Percentiles rank a stretch among this genome's conserved stretches.
Evolutionary conservation across 2,113 vertebrate genomes (phyloP).

Genomic region (Tautogolabrus adspersus): DNA sequence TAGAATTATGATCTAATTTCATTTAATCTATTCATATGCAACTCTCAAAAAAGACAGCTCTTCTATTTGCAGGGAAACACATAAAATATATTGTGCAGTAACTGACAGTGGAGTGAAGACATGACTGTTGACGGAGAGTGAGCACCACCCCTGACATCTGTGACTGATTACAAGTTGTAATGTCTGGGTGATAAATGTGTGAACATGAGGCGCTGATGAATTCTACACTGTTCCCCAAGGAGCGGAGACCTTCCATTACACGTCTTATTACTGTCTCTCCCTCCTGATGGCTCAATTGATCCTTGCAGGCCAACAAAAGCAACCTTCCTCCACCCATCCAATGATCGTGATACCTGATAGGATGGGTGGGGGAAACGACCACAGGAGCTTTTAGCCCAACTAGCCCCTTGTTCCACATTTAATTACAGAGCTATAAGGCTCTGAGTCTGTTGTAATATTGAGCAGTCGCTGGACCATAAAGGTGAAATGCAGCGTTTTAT

Average conservation of each 20-base stretch:
- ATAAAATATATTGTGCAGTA: slow-evolving; percentile 35
- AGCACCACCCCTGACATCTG: slow-evolving; percentile 66
- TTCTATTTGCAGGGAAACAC: not conserved
- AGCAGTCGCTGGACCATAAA: slow-evolving; percentile 40
- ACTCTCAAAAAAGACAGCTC: not conserved
- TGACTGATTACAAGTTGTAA: slow-evolving; percentile 76
- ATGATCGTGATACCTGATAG: slow-evolving; percentile 55
- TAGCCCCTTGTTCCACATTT: slow-evolving; percentile 60
- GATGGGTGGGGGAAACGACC: not conserved
- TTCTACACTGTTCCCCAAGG: slow-evolving; percentile 64
- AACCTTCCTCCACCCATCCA: slow-evolving; percentile 35
- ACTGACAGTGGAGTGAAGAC: slow-evolving; percentile 16
- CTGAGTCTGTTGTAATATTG: slow-evolving; percentile 27
- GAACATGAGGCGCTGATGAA: slow-evolving; percentile 73
- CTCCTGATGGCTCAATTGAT: slow-evolving; percentile 78
- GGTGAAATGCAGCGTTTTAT: slow-evolving; percentile 48
- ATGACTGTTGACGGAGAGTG: slow-evolving; percentile 43
- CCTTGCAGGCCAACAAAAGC: slow-evolving; percentile 53
- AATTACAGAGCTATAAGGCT: slow-evolving; percentile 58
- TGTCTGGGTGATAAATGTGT: slow-evolving; percentile 75
- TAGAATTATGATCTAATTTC: not conserved
- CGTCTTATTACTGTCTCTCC: slow-evolving; percentile 69
- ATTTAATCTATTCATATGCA: not conserved
- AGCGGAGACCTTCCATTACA: slow-evolving; percentile 65
- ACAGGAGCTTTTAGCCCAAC: slow-evolving; percentile 51